Percentiles rank a stretch among this genome's conserved stretches.
These are phyloP conservation scores for Cordilura impudica DNA, from an alignment of 2,888 invertebrate species.

Conservation along the genomic window DNA sequence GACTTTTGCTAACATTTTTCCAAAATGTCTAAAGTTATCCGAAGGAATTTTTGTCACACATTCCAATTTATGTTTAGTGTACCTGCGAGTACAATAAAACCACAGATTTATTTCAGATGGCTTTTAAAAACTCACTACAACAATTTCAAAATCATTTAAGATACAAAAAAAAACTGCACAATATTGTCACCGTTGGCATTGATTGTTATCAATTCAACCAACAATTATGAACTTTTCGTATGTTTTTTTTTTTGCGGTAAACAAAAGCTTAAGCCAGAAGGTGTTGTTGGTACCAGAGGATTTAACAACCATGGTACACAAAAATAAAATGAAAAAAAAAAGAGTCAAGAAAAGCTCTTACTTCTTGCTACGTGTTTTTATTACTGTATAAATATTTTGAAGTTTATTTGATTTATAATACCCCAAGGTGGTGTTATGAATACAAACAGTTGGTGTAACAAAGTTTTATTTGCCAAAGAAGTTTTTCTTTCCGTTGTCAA, in stretches of 20 bases:
- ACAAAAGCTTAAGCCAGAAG: not conserved
- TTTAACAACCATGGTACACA: not conserved
- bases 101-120: slow-evolving; percentile 17
- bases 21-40: not conserved
- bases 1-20: not conserved
- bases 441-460: slow-evolving; percentile 5
- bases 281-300: not conserved
- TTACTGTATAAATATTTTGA: slow-evolving; percentile 8
- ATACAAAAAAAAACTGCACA: slow-evolving; percentile 2
- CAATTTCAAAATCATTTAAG: not conserved
- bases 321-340: no score
- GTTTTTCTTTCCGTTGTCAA: slow-evolving; percentile 19
- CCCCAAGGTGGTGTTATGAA: slow-evolving; percentile 34
- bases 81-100: slow-evolving; percentile 47
- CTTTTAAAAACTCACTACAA: not conserved
- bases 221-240: slow-evolving; percentile 44
- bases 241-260: not conserved
- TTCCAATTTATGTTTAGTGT: not conserved
- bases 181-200: slow-evolving; percentile 43
- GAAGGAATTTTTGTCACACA: no score
- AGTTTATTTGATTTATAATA: slow-evolving; percentile 48
- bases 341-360: not conserved
- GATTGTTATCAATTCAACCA: slow-evolving; percentile 42
- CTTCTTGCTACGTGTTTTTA: slow-evolving; percentile 34
- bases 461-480: slow-evolving; percentile 3